Conservation (phyloP, 2,888 invertebrate genomes). For the Mallateleia sp. region DNA sequence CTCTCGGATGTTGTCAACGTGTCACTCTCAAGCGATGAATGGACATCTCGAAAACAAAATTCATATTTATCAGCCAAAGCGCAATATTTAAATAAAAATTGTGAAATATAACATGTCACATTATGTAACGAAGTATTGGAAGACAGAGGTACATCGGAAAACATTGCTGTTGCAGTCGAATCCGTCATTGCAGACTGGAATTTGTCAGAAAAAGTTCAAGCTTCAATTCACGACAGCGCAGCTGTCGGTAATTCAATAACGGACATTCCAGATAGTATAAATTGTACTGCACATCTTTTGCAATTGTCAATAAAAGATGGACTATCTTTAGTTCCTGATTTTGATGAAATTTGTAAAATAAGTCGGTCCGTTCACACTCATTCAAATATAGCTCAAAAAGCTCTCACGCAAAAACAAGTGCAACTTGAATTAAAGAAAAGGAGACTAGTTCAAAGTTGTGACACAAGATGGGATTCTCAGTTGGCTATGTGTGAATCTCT, state of each 20-base stretch:
- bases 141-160: conserved; percentile 23
- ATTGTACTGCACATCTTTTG: conserved; percentile 34
- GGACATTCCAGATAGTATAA: conserved; percentile 35
- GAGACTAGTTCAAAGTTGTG: too few relatives aligned
- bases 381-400: conserved; percentile 22
- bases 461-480: too few relatives aligned
- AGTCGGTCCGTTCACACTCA: conserved; percentile 31
- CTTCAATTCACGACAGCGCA: conserved; percentile 35
- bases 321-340: conserved; percentile 21
- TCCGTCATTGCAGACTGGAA: conserved; percentile 28
- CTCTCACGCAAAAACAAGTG: too few relatives aligned
- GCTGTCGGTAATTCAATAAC: not conserved
- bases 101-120: conserved; percentile 15
- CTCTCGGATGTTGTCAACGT: conserved; percentile 1
- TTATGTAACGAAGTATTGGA: conserved; percentile 37
- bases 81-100: conserved; percentile 20
- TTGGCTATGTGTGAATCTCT: too few relatives aligned
- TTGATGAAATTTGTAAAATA: conserved; percentile 24
- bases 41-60: conserved; percentile 27
- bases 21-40: conserved; percentile 27
- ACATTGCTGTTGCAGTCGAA: conserved; percentile 39
- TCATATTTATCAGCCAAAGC: too few relatives aligned
- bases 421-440: too few relatives aligned
- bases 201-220: conserved; percentile 23
- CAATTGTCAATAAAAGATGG: conserved; percentile 34